Percentiles rank a stretch among this genome's conserved stretches.
Evolutionary conservation across 64 coral and sea anemone species (phyloP).

Genomic region (Montipora sp.): DNA sequence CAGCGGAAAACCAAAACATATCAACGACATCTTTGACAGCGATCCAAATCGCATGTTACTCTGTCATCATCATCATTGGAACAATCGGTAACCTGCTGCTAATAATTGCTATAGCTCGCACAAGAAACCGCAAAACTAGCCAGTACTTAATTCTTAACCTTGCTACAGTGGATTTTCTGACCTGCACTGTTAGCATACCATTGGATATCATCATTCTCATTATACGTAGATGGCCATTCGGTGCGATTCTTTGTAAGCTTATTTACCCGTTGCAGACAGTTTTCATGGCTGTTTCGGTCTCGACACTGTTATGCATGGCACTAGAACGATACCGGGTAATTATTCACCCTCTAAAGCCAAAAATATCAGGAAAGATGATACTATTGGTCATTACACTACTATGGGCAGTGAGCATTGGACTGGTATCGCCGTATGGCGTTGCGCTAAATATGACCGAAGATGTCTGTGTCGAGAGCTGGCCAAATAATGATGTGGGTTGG

Average conservation of each 20-base stretch:
- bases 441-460: slow-evolving; percentile 13
- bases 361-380: slow-evolving; percentile 25
- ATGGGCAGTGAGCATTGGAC: slow-evolving; percentile 33
- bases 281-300: slow-evolving; percentile 70
- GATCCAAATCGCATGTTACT: slow-evolving; percentile 49
- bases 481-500: slow-evolving; percentile 8
- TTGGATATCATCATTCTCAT: slow-evolving; percentile 53
- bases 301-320: slow-evolving; percentile 67
- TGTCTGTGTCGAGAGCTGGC: slow-evolving; percentile 63
- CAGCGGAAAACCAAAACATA: neutral
- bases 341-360: slow-evolving; percentile 56
- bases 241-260: slow-evolving; percentile 50
- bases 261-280: slow-evolving; percentile 74
- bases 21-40: slow-evolving; percentile 3
- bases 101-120: slow-evolving; percentile 15
- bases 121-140: slow-evolving; percentile 51
- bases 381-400: slow-evolving; percentile 2
- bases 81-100: slow-evolving; percentile 69
- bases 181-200: slow-evolving; percentile 62
- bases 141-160: slow-evolving; percentile 79
- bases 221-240: slow-evolving; percentile 51
- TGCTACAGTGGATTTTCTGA: slow-evolving; percentile 56
- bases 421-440: slow-evolving; percentile 62
- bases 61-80: slow-evolving; percentile 50
- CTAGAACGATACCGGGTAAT: slow-evolving; percentile 70